Base-by-base conservation (phyloP, 2,888 invertebrate genomes). In the Leucania comma region DNA sequence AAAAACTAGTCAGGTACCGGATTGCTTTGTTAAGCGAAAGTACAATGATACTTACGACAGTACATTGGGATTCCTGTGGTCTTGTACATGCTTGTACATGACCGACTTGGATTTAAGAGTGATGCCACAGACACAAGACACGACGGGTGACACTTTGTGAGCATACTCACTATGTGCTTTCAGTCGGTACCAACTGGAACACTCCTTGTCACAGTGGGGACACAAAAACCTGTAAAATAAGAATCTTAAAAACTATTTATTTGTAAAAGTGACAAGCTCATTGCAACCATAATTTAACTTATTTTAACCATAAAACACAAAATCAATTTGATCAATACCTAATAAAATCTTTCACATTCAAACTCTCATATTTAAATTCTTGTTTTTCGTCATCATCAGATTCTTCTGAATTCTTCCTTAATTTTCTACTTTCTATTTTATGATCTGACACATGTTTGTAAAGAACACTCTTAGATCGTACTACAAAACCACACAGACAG, bases 31-130 rank as follows among this genome's bases (percentile, higher is more conserved):
- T 20, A 54, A 56, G 29, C 12, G 14, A 8, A 35, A 57, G 8
- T 57, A 62, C 22, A 35, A 14, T 8, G 0, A n/a, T 77, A 93
- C 95, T 93, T 88, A 96, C 96, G 93, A 92, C 65, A 96, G 89
- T 29, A 93, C 90, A 87, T 94, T 93, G 14, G 96, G 96, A 78
- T 95, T 95, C 82, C 94, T 96, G 83, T 96, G 96, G 80, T 96
- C 96, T 75, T 95, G 93, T 50, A 96, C 92, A 83, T 96, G 96
- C 87, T 96, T 96, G 80, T 96, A 96, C 85, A 96, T 92, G 56
- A 95, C 94, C 20, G 96, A 95, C 86, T 96, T 95, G 14, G 96
- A 96, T 75, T 95, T 95, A 20, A 96, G 90, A 5, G 92, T 90
- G 50, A 95, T 93, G 6, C 96, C 96, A 82, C 96, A 96, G 42